Evolutionary conservation across 2,113 vertebrate genomes (phyloP).

Genomic region (Pygathrix nemaeus): DNA sequence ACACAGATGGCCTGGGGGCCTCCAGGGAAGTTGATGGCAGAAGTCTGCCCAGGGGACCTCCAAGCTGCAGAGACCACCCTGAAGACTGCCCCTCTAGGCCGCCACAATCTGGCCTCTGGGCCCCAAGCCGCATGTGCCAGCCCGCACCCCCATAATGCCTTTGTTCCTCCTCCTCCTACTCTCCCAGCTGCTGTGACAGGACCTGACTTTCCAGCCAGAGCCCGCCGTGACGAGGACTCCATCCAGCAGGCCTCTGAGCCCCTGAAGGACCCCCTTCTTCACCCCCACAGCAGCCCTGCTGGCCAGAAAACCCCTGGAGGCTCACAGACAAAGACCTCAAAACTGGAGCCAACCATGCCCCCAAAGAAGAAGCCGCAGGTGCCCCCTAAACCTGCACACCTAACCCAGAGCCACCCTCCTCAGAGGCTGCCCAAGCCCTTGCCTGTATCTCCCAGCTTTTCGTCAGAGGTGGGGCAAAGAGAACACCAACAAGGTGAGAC

Average conservation of each 20-base stretch:
- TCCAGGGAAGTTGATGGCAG: conserved; percentile 18
- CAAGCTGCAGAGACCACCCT: conserved; percentile 88
- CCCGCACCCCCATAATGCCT: conserved; percentile 82
- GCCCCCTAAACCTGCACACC: conserved; percentile 83
- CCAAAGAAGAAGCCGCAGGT: conserved; percentile 79
- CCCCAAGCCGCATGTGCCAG: conserved; percentile 70
- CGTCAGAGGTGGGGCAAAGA: not conserved
- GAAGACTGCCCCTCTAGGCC: conserved; percentile 69
- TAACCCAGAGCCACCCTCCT: conserved; percentile 61
- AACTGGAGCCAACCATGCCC: conserved; percentile 78
- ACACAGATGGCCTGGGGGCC: not conserved
- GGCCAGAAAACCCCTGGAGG: conserved; percentile 79
- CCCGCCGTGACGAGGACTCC: conserved; percentile 75
- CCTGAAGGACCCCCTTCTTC: conserved; percentile 53
- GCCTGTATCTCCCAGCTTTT: not conserved
- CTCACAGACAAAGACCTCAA: conserved; percentile 80
- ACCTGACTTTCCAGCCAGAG: conserved; percentile 69
- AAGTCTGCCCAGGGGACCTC: not conserved
- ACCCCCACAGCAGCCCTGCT: conserved; percentile 45
- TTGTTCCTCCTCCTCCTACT: conserved; percentile 87
- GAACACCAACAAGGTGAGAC: conserved; percentile 56
- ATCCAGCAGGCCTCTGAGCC: conserved; percentile 73
- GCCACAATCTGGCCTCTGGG: conserved; percentile 48
- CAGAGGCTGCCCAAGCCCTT: not conserved
- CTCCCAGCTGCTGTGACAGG: conserved; percentile 86